phyloP scores from a whole-genome alignment of 2,113 vertebrate species.

The Cynocephalus volans region DNA sequence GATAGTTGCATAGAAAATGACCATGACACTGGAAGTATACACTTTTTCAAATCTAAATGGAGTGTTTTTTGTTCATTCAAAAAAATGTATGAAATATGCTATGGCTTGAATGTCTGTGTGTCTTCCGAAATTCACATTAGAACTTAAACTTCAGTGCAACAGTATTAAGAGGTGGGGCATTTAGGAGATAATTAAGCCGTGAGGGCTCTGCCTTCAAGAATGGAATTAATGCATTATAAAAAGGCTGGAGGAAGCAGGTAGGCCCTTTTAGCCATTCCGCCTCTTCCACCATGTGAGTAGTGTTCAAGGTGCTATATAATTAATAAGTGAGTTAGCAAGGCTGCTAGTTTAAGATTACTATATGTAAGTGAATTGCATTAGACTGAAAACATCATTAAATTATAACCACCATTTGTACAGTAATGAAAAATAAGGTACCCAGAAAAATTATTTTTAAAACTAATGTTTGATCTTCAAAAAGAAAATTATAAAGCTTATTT shows the following conservation, averaged over 20 bases:
- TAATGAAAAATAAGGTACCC: no score
- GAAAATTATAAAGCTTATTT: no score
- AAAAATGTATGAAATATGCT: neutral
- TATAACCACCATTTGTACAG: no score
- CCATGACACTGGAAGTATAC: neutral
- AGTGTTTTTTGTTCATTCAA: neutral
- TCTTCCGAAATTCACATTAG: neutral
- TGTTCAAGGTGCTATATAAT: no score
- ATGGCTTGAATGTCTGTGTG: neutral
- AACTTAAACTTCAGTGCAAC: no score
- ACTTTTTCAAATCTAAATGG: neutral
- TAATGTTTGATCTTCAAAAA: no score
- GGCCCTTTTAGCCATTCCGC: no score
- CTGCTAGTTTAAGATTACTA: no score
- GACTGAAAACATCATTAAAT: no score
- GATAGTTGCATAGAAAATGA: neutral
- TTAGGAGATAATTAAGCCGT: neutral
- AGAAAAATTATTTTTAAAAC: no score
- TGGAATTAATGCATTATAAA: neutral
- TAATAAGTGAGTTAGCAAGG: no score
- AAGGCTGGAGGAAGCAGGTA: neutral
- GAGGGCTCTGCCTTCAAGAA: neutral
- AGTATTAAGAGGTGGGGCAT: neutral
- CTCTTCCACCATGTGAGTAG: neutral
- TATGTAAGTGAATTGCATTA: no score